Base-by-base conservation (phyloP, 2,113 vertebrate genomes). In the Pica pica region DNA sequence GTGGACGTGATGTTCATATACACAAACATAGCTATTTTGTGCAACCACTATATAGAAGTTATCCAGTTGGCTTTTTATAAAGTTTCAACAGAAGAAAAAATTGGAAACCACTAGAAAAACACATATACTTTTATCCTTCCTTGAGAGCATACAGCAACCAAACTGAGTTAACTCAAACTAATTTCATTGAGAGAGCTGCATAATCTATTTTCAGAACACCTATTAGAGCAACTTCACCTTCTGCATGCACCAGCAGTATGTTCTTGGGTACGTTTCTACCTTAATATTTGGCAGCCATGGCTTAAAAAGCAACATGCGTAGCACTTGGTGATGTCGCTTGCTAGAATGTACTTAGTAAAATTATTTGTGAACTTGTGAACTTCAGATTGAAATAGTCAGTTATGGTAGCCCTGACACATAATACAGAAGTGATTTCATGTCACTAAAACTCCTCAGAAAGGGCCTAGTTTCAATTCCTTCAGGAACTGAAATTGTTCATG, bases 1-100 rank as follows among this genome's bases (percentile, higher is more conserved):
- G 3, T 15, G 3, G 28, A 18, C 0, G 0, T 11, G 33, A 6
- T 15, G 17, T 39, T 61, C 28, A 6, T 9, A 8, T 3, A 44
- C 9, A 47, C 9, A 69, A 70, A 35, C 3, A 37, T 11, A 74
- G n/a, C 2, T 19, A 4, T 75, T 74, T 74, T 55, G 5, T 71
- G 35, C 13, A 60, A 22, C 52, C 13, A 23, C 7, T 37, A 8
- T 41, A 10, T 35, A 37, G 63, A 89, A 23, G 8, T 53, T 57
- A 67, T 35, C 5, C 7, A 13, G 8, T 7, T 0, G 1, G 4
- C 11, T 59, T 18, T 26, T 44, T 35, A 41, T 4, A 71, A 46
- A 31, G 1, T 9, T 87, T 64, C n/a, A 60, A 17, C 2, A 14
- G 46, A 39, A 67, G 33, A 67, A 39, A 55, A 41, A 65, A 16